Evolutionary conservation across 2,888 invertebrate species (phyloP).

Genomic region (Neoitamus cyanurus): DNA sequence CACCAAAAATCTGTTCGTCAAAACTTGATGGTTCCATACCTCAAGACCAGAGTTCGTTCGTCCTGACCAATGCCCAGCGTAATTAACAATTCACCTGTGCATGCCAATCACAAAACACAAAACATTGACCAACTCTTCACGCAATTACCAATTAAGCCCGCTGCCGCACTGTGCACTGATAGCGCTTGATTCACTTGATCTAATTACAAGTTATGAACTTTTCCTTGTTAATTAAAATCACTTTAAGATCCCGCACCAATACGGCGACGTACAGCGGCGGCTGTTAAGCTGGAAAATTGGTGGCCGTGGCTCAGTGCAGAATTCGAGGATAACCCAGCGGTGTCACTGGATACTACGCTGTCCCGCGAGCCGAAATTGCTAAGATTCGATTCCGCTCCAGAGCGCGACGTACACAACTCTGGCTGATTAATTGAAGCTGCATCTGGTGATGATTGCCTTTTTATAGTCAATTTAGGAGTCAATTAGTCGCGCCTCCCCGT

Average conservation of each 20-base stretch:
- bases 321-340: constrained; percentile 35
- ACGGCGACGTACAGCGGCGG: constrained; percentile 24
- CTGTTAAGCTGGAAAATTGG: background rate
- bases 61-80: background rate
- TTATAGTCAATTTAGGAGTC: constrained; percentile 65
- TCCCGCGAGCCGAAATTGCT: constrained; percentile 18
- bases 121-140: background rate
- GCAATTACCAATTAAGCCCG: constrained; percentile 27
- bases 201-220: constrained; percentile 50
- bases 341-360: background rate
- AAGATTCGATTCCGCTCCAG: constrained; percentile 8
- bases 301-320: background rate
- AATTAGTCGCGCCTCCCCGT: constrained; percentile 57
- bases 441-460: constrained; percentile 75
- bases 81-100: constrained; percentile 8
- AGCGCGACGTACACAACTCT: constrained; percentile 51
- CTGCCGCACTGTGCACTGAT: constrained; percentile 7
- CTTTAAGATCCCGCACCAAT: constrained; percentile 47
- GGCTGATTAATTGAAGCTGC: constrained; percentile 66
- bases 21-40: constrained; percentile 77
- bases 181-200: constrained; percentile 45
- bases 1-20: constrained; percentile 84
- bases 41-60: background rate
- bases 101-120: background rate
- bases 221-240: constrained; percentile 52